phyloP scores from a whole-genome alignment of 2,113 vertebrate species.

The Epinephelus lanceolatus region DNA sequence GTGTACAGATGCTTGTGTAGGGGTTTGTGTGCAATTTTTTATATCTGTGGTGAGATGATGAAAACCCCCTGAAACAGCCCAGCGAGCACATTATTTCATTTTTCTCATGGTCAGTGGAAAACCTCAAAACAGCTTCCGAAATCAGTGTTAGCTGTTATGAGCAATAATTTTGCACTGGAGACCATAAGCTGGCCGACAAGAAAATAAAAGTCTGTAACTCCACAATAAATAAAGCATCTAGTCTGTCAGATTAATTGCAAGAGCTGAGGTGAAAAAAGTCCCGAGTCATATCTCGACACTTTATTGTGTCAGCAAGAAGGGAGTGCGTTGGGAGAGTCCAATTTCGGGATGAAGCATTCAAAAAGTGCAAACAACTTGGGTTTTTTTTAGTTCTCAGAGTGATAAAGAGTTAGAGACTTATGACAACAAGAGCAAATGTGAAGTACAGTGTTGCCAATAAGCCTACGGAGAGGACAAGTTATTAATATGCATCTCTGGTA shows the following conservation, averaged over 20 bases:
- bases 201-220: slow-evolving; percentile 42
- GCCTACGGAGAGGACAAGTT: neutral
- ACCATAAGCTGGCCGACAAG: neutral
- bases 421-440: slow-evolving; percentile 8
- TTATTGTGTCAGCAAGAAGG: slow-evolving; percentile 48
- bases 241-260: slow-evolving; percentile 47
- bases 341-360: slow-evolving; percentile 11
- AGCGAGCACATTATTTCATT: slow-evolving; percentile 52
- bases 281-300: slow-evolving; percentile 25
- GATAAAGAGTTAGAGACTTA: neutral
- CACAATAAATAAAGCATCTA: slow-evolving; percentile 39
- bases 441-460: neutral
- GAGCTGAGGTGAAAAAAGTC: slow-evolving; percentile 35
- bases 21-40: slow-evolving; percentile 34
- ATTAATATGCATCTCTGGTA: neutral
- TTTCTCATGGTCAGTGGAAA: slow-evolving; percentile 51
- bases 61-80: slow-evolving; percentile 61
- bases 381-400: slow-evolving; percentile 4
- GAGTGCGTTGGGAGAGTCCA: neutral
- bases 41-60: slow-evolving; percentile 50
- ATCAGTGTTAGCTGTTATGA: slow-evolving; percentile 25
- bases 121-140: slow-evolving; percentile 35
- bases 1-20: slow-evolving; percentile 11
- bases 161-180: slow-evolving; percentile 49
- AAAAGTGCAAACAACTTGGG: neutral